Evolutionary conservation across 2,113 vertebrate genomes (phyloP).

Genomic region (Erinaceus europaeus): DNA sequence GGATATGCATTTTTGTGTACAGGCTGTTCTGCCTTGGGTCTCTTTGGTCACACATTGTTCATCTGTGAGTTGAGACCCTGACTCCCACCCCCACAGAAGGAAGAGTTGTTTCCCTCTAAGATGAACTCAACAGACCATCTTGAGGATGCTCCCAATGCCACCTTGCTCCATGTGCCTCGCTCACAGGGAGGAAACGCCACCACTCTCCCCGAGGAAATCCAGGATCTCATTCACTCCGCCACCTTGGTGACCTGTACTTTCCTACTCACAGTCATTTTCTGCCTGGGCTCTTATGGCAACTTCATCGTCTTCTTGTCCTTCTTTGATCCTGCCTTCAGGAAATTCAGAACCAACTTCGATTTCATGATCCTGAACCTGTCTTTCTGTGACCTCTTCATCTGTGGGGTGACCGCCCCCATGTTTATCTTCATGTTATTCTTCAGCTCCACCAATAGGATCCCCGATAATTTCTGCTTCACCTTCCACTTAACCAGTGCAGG

Average conservation of each 20-base stretch:
- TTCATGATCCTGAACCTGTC: conserved; percentile 98
- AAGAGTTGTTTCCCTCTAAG: conserved; percentile 63
- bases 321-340: conserved; percentile 95
- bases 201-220: conserved; percentile 75
- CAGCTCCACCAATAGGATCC: conserved; percentile 84
- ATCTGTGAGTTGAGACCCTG: conserved; percentile 56
- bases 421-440: conserved; percentile 93
- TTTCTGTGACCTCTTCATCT: conserved; percentile 97
- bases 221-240: conserved; percentile 86
- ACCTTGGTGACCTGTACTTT: conserved; percentile 91
- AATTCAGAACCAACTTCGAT: conserved; percentile 97
- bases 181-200: conserved; percentile 68
- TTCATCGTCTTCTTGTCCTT: conserved; percentile 96
- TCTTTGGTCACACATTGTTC: not conserved
- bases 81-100: conserved; percentile 36
- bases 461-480: conserved; percentile 92
- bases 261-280: conserved; percentile 91
- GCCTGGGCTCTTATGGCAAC: conserved; percentile 95
- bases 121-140: conserved; percentile 88
- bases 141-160: conserved; percentile 68
- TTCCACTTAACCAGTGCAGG: conserved; percentile 94
- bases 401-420: conserved; percentile 93
- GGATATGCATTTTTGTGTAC: conserved; percentile 22
- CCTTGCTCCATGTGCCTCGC: conserved; percentile 29
- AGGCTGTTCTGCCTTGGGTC: conserved; percentile 55